Conservation (phyloP, 2,888 invertebrate species). For the Argyresthia goedartella region DNA sequence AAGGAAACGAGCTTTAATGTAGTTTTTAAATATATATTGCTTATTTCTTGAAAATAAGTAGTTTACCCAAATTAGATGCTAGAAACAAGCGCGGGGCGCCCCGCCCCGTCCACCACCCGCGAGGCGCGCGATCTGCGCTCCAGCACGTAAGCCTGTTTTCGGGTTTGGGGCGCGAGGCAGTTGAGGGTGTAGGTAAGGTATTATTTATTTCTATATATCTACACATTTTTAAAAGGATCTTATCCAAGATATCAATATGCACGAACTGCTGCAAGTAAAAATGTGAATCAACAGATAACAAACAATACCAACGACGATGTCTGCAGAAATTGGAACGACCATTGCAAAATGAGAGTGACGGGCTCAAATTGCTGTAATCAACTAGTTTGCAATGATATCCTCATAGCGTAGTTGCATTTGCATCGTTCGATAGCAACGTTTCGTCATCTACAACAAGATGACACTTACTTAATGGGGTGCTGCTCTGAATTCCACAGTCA, state of each 20-base stretch:
- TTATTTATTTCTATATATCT: no score
- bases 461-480: neutral
- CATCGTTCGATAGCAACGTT: neutral
- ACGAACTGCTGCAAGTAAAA: neutral
- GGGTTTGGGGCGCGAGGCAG: no score
- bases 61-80: no score
- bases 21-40: no score
- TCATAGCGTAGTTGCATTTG: neutral
- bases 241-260: neutral
- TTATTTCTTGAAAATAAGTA: no score
- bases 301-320: neutral
- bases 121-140: no score
- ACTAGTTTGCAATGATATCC: neutral
- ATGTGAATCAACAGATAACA: neutral
- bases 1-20: no score
- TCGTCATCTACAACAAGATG: neutral
- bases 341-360: neutral
- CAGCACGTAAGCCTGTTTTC: no score
- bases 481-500: neutral
- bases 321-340: neutral
- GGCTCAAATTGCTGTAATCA: constrained; percentile 3
- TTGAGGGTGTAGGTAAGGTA: no score
- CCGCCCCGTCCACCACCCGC: no score
- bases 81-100: no score
- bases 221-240: neutral